Evolutionary conservation across 1,140 invertebrate species (phyloP).

Genomic region (Solenopsis fugax): DNA sequence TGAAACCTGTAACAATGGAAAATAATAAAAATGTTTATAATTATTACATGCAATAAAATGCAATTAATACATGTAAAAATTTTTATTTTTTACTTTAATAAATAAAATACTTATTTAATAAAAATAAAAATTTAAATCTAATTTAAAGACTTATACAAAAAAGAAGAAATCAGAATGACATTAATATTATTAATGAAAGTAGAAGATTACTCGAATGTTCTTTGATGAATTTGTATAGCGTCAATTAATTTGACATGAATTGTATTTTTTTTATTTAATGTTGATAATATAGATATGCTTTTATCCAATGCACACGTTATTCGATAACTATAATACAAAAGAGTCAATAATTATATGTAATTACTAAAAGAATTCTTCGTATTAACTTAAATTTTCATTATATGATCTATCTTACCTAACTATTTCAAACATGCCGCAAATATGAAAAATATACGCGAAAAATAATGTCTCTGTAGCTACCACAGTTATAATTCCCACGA

Average conservation of each 20-base stretch:
- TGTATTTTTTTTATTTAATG: neutral
- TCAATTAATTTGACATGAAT: conserved; percentile 26
- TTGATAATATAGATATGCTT: neutral
- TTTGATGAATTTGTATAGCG: conserved; percentile 32
- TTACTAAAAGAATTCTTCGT: neutral
- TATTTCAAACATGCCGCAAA: conserved; percentile 65
- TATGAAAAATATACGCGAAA: conserved; percentile 58
- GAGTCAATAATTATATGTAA: neutral
- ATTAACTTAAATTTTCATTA: neutral
- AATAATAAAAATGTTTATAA: neutral
- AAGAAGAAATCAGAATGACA: too few relatives aligned
- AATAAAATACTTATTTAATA: neutral
- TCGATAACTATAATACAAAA: conserved; percentile 33
- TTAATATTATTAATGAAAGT: conserved; percentile 23
- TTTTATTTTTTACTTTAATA: neutral
- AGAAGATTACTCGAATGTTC: conserved; percentile 3
- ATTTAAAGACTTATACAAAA: too few relatives aligned
- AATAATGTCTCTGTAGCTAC: conserved; percentile 49
- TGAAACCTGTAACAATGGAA: neutral
- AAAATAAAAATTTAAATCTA: neutral
- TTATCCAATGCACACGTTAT: conserved; percentile 13
- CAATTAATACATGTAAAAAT: neutral
- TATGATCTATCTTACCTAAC: conserved; percentile 60
- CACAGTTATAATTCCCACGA: conserved; percentile 21
- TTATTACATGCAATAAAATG: neutral